Evolutionary conservation across 2,888 invertebrate species (phyloP), one percentile per base, ranked within the genome.

Genomic region (Thymelicus lineola): DNA sequence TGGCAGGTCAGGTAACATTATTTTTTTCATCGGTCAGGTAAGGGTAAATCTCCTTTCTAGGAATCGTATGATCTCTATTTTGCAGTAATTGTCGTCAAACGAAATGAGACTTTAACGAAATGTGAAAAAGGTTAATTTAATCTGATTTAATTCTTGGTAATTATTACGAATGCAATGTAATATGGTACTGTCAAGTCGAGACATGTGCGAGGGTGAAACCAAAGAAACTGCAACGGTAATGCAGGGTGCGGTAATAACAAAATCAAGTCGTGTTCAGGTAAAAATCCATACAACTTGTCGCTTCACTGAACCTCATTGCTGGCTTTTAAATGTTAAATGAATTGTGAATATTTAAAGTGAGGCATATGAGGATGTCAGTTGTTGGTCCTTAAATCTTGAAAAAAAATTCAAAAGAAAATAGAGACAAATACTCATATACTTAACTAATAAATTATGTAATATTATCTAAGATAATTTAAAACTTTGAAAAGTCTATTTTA

Each of bases 1-100:
- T 42, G 82, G 82, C 82, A 86, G 89, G 86, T 86, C 86, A 84
- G 83, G 84, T 86, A 87, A 84, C 81, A 82, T 78, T 71, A 75
- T 81, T 83, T 86, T 86, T 86, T 85, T 77, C 72, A 77, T 77
- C 76, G 83, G 85, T 84, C 85, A 87, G 86, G 79, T 79, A 84
- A 77, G 80, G 81, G 75, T 74, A 76, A 76, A 68, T 77, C 81
- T 82, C 83, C 84, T 84, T 86, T 87, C 86, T 75, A 46, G 74
- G 87, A 86, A 86, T 74, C 72, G 74, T 75, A 72, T 74, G 76
- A 77, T 77, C 78, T 79, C 76, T 78, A 75, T 74, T 74, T 78
- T 79, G 82, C 83, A 76, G 84, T 82, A 79, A 74, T 76, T 45
- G 53, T 53, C 53, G 10, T 15, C 55, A 53, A n/a, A 36, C 35